phyloP scores from a whole-genome alignment of 1,140 invertebrate genomes.

The Propsilocerus akamusi region DNA sequence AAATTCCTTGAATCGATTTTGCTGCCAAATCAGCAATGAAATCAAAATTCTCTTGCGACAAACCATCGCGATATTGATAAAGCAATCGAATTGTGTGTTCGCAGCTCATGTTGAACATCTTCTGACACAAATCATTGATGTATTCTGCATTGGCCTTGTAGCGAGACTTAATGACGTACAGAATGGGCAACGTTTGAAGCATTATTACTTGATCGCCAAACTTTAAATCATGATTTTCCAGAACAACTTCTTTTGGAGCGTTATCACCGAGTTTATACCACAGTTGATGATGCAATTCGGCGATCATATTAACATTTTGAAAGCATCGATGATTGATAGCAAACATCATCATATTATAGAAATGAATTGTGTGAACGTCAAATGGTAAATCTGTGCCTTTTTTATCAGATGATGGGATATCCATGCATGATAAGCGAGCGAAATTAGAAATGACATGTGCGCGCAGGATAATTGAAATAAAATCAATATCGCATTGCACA shows the following conservation, averaged over 20 bases:
- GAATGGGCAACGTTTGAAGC: slow-evolving; percentile 36
- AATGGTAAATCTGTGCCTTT: slow-evolving; percentile 7
- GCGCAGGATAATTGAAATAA: slow-evolving; percentile 13
- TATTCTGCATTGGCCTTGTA: slow-evolving; percentile 25
- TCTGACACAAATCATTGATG: slow-evolving; percentile 38
- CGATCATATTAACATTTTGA: slow-evolving; percentile 18
- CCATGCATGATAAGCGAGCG: slow-evolving; percentile 17
- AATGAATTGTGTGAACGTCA: slow-evolving; percentile 12
- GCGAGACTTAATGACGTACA: slow-evolving; percentile 27
- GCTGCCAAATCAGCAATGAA: slow-evolving; percentile 31
- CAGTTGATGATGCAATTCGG: slow-evolving; percentile 21
- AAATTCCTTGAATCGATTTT: slow-evolving; percentile 38
- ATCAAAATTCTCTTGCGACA: slow-evolving; percentile 25
- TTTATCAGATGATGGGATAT: slow-evolving; percentile 9
- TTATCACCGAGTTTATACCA: slow-evolving; percentile 18
- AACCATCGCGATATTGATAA: slow-evolving; percentile 35
- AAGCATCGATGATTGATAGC: slow-evolving; percentile 24
- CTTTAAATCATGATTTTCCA: slow-evolving; percentile 19
- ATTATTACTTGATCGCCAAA: slow-evolving; percentile 35
- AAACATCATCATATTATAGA: slow-evolving; percentile 30
- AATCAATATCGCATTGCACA: slow-evolving; percentile 14
- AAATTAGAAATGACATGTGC: slow-evolving; percentile 14
- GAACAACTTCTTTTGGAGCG: slow-evolving; percentile 17
- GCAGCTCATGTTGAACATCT: slow-evolving; percentile 37
- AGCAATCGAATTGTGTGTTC: slow-evolving; percentile 37